Percentiles rank a stretch among this genome's conserved stretches.
Evolutionary conservation across 2,888 invertebrate genomes (phyloP).

Genomic region (Thysanoteuthis rhombus): DNA sequence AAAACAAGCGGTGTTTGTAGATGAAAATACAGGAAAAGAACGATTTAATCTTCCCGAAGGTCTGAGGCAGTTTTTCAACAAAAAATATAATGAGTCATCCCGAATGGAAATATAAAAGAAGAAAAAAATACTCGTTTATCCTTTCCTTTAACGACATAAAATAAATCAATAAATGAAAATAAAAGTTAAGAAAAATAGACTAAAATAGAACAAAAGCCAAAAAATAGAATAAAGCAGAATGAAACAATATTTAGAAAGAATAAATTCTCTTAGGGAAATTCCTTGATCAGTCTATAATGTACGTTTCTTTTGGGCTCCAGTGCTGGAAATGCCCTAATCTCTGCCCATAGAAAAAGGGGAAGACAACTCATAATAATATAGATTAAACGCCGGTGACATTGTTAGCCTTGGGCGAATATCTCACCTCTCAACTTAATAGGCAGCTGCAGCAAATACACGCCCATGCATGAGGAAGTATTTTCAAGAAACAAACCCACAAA

Average conservation of each 20-base stretch:
- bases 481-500: neutral
- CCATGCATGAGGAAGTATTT: neutral
- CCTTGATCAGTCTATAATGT: neutral
- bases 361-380: neutral
- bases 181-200: neutral
- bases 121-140: neutral
- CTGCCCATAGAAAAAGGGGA: neutral
- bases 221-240: neutral
- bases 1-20: neutral
- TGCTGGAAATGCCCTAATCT: no score
- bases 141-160: neutral
- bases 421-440: neutral
- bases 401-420: neutral
- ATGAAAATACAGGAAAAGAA: neutral
- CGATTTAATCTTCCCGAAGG: neutral
- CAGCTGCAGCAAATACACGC: neutral
- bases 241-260: no score
- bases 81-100: neutral
- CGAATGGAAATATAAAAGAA: neutral
- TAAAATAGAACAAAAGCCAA: neutral
- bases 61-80: neutral
- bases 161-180: neutral
- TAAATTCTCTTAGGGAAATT: neutral
- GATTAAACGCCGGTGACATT: neutral
- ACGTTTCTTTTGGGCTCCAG: neutral